Percentiles rank a stretch among this genome's conserved stretches.
These are phyloP conservation scores for Phorcus lineatus DNA, from an alignment of 2,888 invertebrate genomes.

Conservation along the genomic window DNA sequence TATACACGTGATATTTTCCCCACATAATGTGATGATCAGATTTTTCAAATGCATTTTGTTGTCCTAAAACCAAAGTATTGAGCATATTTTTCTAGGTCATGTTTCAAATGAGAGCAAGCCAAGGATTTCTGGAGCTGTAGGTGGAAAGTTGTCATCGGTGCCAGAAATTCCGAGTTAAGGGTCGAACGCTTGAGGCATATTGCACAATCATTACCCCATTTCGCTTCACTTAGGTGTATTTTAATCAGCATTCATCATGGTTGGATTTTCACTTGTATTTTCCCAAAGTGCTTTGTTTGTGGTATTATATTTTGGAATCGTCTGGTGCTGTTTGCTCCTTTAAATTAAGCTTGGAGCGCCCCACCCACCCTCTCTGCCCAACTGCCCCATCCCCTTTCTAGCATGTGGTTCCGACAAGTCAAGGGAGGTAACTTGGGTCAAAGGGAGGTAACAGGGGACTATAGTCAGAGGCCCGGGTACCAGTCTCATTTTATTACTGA, in stretches of 20 bases:
- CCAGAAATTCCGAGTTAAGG: background rate
- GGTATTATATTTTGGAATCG: background rate
- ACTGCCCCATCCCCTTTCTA: background rate
- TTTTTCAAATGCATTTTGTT: constrained; percentile 23
- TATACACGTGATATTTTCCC: background rate
- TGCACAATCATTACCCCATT: constrained; percentile 12
- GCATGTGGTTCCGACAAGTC: background rate
- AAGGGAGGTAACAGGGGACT: background rate
- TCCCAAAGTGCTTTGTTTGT: constrained; percentile 20
- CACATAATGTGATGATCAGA: constrained; percentile 14
- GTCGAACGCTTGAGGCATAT: background rate
- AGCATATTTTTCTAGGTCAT: constrained; percentile 25
- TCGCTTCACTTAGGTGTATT: background rate
- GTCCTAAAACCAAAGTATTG: constrained; percentile 21
- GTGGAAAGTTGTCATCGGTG: background rate
- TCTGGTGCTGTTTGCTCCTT: constrained; percentile 14
- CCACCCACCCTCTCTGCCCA: background rate
- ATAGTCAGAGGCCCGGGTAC: background rate
- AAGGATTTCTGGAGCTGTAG: constrained; percentile 5
- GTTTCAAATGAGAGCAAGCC: constrained; percentile 24
- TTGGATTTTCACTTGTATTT: constrained; percentile 8
- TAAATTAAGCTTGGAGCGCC: background rate
- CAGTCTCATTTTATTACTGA: too few species aligned
- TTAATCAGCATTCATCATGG: constrained; percentile 20
- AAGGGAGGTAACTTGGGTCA: background rate